These are phyloP conservation scores for Oncorhynchus tshawytscha DNA, from an alignment of 2,113 vertebrate species.

Conservation along the genomic window DNA sequence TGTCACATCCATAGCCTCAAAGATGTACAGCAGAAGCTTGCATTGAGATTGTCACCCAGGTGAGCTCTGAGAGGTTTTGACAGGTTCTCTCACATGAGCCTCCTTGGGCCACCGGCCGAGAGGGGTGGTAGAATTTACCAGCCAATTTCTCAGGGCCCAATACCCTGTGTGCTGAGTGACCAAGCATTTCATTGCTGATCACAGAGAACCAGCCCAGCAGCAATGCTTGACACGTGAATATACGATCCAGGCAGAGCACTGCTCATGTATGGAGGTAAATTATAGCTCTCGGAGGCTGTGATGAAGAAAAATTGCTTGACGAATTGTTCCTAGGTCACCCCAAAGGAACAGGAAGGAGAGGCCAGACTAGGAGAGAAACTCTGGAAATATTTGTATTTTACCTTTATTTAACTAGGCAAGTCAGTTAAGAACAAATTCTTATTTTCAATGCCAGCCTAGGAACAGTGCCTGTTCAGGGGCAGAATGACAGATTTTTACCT, in stretches of 20 bases:
- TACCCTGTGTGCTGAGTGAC: conserved; percentile 32
- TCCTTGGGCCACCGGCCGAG: conserved; percentile 34
- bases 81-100: conserved; percentile 43
- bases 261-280: conserved; percentile 44
- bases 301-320: conserved; percentile 58
- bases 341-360: conserved; percentile 43
- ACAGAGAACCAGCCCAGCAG: conserved; percentile 32
- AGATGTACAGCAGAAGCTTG: neutral
- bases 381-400: neutral
- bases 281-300: conserved; percentile 54
- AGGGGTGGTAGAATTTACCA: conserved; percentile 52
- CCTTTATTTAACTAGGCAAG: too few relatives aligned
- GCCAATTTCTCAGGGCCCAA: conserved; percentile 51
- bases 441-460: too few relatives aligned
- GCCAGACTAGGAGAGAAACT: conserved; percentile 35
- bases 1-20: neutral
- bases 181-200: conserved; percentile 44
- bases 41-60: neutral
- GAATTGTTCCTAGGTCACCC: conserved; percentile 59
- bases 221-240: conserved; percentile 49
- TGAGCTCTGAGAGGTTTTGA: conserved; percentile 49
- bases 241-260: conserved; percentile 23
- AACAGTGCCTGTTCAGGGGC: too few relatives aligned
- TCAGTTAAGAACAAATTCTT: too few relatives aligned
- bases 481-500: too few relatives aligned